Evolutionary conservation across 2,797 vertebrate genomes (phyloP).

Genomic region (Allobates femoralis): DNA sequence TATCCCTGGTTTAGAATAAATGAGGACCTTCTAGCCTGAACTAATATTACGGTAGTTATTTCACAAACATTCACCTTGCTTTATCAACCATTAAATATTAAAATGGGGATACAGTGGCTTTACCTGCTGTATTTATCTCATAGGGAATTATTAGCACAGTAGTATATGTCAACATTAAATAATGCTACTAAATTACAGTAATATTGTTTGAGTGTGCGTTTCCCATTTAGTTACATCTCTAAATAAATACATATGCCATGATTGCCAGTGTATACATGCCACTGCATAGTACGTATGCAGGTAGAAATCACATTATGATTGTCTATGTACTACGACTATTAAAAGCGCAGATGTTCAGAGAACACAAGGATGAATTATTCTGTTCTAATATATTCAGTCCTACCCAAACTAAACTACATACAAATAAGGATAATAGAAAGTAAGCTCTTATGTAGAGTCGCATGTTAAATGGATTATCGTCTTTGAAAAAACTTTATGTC

Average conservation of each 20-base stretch:
- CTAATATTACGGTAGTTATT: conserved; percentile 6
- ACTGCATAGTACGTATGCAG: conserved; percentile 13
- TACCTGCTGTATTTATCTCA: not conserved
- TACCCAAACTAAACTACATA: conserved; percentile 13
- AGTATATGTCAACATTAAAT: conserved; percentile 13
- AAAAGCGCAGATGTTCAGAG: conserved; percentile 1
- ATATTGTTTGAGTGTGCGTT: not conserved
- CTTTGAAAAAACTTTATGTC: too few relatives aligned
- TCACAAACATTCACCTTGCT: conserved; percentile 6
- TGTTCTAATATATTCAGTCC: conserved; percentile 7
- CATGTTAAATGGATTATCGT: not conserved
- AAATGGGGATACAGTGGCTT: conserved; percentile 23
- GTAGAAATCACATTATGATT: conserved; percentile 54
- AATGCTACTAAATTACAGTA: conserved; percentile 37
- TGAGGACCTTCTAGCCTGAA: not conserved
- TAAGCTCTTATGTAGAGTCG: not conserved
- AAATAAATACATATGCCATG: conserved; percentile 41
- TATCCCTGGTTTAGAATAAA: not conserved
- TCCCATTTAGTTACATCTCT: conserved; percentile 22
- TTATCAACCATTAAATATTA: not conserved
- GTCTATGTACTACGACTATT: conserved; percentile 38
- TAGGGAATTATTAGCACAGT: conserved; percentile 20
- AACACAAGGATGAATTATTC: conserved; percentile 9
- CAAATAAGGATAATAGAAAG: not conserved
- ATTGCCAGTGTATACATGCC: conserved; percentile 48